These are phyloP conservation scores for Hypsibius dujardini DNA, from an alignment of 1,140 invertebrate species.

Conservation along the genomic window DNA sequence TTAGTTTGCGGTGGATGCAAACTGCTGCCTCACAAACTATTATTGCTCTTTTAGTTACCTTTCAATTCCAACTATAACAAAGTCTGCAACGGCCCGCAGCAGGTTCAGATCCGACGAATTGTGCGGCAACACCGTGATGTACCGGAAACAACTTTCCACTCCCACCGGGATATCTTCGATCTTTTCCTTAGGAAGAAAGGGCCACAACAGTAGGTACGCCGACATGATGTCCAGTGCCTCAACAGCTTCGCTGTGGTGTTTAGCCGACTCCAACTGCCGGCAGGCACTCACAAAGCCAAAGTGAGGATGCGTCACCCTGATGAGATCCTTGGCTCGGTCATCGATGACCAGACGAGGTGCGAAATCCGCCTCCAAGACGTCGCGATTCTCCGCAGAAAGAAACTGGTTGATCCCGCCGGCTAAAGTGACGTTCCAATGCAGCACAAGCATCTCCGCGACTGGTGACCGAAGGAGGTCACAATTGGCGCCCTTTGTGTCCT, in stretches of 20 bases:
- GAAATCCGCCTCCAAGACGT: not conserved
- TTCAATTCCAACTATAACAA: not conserved
- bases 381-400: not conserved
- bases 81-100: not conserved
- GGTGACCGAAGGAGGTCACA: conserved; percentile 12
- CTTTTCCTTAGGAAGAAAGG: not conserved
- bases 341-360: not conserved
- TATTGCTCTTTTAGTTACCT: too few relatives aligned
- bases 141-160: conserved; percentile 12
- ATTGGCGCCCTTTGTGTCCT: not conserved
- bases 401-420: not conserved
- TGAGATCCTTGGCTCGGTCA: not conserved
- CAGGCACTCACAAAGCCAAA: not conserved
- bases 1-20: not conserved
- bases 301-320: not conserved
- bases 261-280: not conserved
- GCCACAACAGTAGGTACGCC: not conserved
- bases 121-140: conserved; percentile 6
- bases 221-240: not conserved
- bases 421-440: conserved; percentile 1
- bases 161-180: not conserved
- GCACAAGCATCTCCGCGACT: conserved; percentile 6
- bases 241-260: not conserved
- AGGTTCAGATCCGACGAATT: not conserved
- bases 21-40: too few relatives aligned